A percentile compares a stretch with the other conserved stretches of the same genome.
Conservation (phyloP, 1,140 invertebrate genomes). For the Oreohelix idahoensis region DNA sequence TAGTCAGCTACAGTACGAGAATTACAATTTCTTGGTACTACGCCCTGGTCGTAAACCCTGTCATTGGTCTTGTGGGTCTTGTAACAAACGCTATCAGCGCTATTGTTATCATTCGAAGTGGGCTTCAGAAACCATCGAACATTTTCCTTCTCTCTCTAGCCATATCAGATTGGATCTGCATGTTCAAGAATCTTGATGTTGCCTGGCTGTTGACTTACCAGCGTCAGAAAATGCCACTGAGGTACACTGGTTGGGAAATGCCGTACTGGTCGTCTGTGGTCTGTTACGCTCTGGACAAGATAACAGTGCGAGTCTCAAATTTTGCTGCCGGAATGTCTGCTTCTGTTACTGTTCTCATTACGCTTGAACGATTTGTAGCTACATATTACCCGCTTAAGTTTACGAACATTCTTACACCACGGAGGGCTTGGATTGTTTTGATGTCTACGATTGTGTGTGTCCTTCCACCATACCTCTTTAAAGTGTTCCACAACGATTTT, state of each 20-base stretch:
- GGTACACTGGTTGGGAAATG: slow-evolving; percentile 1
- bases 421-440: background rate
- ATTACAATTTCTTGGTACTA: background rate
- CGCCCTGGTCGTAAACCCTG: background rate
- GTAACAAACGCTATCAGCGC: background rate
- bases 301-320: background rate
- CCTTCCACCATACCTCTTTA: background rate
- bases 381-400: background rate
- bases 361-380: background rate
- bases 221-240: background rate
- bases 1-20: background rate
- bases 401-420: background rate
- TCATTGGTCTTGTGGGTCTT: background rate
- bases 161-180: background rate
- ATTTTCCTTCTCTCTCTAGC: background rate
- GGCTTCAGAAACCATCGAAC: background rate
- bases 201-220: background rate
- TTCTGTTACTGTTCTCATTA: background rate
- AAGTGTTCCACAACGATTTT: background rate
- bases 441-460: background rate
- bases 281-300: background rate
- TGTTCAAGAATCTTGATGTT: background rate
- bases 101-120: background rate
- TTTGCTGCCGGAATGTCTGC: background rate
- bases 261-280: background rate